phyloP scores from a whole-genome alignment of 1,140 invertebrate genomes.

The Hormaphis cornu region DNA sequence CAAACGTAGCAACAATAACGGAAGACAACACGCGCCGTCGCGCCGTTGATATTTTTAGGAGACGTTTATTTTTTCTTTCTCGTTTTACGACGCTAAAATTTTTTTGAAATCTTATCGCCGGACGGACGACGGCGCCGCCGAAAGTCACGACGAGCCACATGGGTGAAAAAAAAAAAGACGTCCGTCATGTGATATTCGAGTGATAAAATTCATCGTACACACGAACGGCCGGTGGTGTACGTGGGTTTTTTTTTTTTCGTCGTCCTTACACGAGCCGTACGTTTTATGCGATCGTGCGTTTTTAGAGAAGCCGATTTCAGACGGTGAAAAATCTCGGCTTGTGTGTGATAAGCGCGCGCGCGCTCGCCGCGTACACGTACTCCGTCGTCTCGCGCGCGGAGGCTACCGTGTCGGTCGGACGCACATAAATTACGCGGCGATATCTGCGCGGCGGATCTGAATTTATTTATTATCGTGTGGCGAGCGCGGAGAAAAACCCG shows the following conservation, averaged over 20 bases:
- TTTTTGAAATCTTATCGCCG: neutral
- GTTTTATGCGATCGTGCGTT: no score
- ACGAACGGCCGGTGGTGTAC: no score
- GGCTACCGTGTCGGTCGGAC: constrained; percentile 28
- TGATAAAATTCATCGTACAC: no score
- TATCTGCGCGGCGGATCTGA: constrained; percentile 31
- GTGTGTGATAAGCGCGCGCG: constrained; percentile 24
- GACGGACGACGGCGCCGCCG: neutral
- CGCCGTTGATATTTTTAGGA: constrained; percentile 19
- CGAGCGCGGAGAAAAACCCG: constrained; percentile 19
- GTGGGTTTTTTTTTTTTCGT: no score
- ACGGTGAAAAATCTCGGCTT: constrained; percentile 17
- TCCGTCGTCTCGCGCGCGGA: constrained; percentile 1
- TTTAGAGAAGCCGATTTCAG: constrained; percentile 16
- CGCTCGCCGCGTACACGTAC: constrained; percentile 2
- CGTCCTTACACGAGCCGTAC: no score
- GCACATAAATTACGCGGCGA: constrained; percentile 27
- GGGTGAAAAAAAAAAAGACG: constrained; percentile 5
- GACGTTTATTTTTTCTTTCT: constrained; percentile 8
- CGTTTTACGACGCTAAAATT: neutral
- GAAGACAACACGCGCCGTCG: no score
- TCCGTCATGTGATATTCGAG: no score
- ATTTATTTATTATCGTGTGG: no score
- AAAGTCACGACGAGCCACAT: constrained; percentile 3
- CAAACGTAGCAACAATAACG: no score